Evolutionary conservation across 2,113 vertebrate genomes (phyloP).

Genomic region (Eclectus roratus): DNA sequence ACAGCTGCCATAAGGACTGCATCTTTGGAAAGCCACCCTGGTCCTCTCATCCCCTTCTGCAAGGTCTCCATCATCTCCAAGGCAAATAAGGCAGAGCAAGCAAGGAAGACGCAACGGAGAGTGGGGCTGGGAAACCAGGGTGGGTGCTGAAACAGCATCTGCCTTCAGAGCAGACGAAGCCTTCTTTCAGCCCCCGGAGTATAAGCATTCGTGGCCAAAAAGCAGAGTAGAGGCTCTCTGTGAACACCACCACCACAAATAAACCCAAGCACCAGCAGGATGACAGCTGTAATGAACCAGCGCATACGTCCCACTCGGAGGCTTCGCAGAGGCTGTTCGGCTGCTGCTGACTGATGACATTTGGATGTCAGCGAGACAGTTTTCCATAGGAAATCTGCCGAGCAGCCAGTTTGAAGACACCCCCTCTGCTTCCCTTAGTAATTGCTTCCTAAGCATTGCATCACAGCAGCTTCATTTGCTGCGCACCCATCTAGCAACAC

Average conservation of each 20-base stretch:
- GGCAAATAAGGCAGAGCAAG: neutral
- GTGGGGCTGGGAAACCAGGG: rapidly evolving
- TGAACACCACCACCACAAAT: constrained; percentile 21
- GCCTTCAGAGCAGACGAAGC: neutral
- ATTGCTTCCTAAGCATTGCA: constrained; percentile 34
- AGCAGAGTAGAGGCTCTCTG: neutral
- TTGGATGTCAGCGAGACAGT: constrained; percentile 40
- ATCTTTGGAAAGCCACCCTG: neutral
- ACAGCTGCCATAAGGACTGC: neutral
- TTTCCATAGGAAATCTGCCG: constrained; percentile 33
- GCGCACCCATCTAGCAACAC: neutral
- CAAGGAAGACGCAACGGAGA: neutral
- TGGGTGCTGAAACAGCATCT: neutral
- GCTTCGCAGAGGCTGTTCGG: constrained; percentile 33
- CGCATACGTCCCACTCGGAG: constrained; percentile 32
- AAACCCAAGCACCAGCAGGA: constrained; percentile 34
- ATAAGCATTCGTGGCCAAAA: neutral
- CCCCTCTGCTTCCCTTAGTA: neutral
- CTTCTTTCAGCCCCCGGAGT: neutral
- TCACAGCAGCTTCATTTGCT: neutral
- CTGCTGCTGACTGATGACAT: constrained; percentile 58
- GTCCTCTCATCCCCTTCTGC: neutral
- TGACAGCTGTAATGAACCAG: constrained; percentile 61
- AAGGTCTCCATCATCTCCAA: neutral
- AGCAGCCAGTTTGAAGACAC: constrained; percentile 33